Conservation (phyloP, 2,797 vertebrate species). For the Spondyliosoma cantharus region DNA sequence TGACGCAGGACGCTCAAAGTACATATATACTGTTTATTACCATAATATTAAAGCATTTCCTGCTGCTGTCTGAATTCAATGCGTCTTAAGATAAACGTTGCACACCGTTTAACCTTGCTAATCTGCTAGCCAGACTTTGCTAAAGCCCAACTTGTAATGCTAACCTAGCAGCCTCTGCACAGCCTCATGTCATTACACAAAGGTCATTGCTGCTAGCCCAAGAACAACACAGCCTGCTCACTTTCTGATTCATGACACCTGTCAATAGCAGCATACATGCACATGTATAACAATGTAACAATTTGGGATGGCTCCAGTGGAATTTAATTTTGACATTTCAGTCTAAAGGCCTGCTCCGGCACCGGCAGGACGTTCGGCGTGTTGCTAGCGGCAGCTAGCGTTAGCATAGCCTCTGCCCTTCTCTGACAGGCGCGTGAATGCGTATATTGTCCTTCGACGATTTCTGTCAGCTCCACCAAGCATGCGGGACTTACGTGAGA, state of each 20-base stretch:
- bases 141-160: conserved; percentile 14
- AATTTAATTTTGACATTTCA: not conserved
- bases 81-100: fast-evolving
- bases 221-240: not conserved
- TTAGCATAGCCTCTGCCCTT: conserved; percentile 47
- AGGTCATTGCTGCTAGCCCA: conserved; percentile 82
- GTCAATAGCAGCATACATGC: fast-evolving
- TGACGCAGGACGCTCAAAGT: not conserved
- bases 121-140: not conserved
- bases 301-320: fast-evolving
- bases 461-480: not conserved
- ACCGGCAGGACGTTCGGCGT: conserved; percentile 47
- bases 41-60: fast-evolving
- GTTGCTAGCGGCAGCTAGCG: conserved; percentile 61
- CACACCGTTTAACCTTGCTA: not conserved
- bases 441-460: fast-evolving
- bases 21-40: fast-evolving
- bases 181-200: conserved; percentile 81
- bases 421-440: not conserved
- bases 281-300: fast-evolving
- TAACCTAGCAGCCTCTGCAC: conserved; percentile 35
- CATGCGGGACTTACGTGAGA: conserved; percentile 80
- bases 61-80: fast-evolving
- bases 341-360: conserved; percentile 69
- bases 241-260: fast-evolving